Evolutionary conservation across 2,888 invertebrate genomes (phyloP), one percentile per base, ranked within the genome.

Genomic region (Orthosia cruda): DNA sequence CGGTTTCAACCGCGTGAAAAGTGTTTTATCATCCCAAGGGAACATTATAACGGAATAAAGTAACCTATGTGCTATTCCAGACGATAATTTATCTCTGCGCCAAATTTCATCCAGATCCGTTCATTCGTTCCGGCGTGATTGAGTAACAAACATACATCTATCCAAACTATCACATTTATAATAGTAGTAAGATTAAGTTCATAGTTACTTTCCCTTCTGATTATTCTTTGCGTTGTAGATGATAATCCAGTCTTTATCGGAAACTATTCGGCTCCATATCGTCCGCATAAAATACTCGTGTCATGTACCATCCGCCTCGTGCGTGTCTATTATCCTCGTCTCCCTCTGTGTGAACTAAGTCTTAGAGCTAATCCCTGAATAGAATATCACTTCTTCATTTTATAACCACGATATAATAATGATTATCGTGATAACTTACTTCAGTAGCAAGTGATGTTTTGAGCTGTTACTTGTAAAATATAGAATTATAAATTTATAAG

Each of bases 331-430:
- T 74, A 50, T 80, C 26, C 54, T 26, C 20, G 9, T 55, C 15
- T 7, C 52, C 32, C 12, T 58, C 16, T 40, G 5, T 77, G 55
- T 80, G 32, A 5, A 54, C 66, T 55, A 50, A 58, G 77, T 67
- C 23, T 81, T 77, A 81, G 12, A 55, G 20, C 32, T 81, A 81
- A 80, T 76, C 71, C 66, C 57, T 63, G 23, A 62, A 71, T 57
- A 49, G 26, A 61, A 77, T 72, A 72, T 80, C 23, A 40, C 52
- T 68, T 68, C 58, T 64, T 55, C 63, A 64, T 55, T 81, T 67
- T 71, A 67, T 68, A 2, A 55, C 67, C 26, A 59, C 23, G 66
- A 81, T 68, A 71, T 59, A 49, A 40, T 71, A 40, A 49, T 23
- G 52, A 77, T 82, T 54, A 65, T 72, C 72, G 58, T 72, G 50